These are phyloP conservation scores for Lepidotrigona ventralis DNA, from an alignment of 1,140 invertebrate species.

Conservation along the genomic window DNA sequence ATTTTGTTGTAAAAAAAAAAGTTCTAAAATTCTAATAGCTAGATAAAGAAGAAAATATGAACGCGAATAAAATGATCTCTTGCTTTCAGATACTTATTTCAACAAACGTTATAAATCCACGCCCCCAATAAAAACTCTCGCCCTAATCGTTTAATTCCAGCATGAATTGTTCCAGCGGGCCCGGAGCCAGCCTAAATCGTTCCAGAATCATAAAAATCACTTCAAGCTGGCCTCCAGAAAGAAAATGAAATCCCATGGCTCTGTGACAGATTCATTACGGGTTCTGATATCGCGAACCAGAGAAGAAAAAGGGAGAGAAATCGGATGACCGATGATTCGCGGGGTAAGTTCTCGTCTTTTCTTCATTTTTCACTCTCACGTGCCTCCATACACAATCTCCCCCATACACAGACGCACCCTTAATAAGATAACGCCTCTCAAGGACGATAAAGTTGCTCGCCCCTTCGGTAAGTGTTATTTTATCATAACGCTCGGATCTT, in stretches of 20 bases:
- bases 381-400: constrained; percentile 26
- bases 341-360: constrained; percentile 74
- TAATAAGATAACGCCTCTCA: constrained; percentile 66
- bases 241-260: constrained; percentile 60
- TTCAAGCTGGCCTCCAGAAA: constrained; percentile 20
- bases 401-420: constrained; percentile 31
- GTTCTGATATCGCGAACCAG: constrained; percentile 47
- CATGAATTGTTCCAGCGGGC: neutral
- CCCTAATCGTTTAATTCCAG: neutral
- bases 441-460: constrained; percentile 41
- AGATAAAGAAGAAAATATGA: neutral
- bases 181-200: neutral
- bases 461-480: constrained; percentile 33
- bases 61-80: neutral
- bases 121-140: neutral
- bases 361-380: constrained; percentile 69
- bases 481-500: constrained; percentile 36
- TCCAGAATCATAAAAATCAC: constrained; percentile 50
- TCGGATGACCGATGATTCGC: constrained; percentile 73
- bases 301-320: constrained; percentile 22
- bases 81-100: neutral
- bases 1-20: no score
- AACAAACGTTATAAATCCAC: neutral
- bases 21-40: neutral
- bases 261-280: constrained; percentile 65